phyloP scores from a whole-genome alignment of 2,888 invertebrate genomes.

The Agrochola lota region DNA sequence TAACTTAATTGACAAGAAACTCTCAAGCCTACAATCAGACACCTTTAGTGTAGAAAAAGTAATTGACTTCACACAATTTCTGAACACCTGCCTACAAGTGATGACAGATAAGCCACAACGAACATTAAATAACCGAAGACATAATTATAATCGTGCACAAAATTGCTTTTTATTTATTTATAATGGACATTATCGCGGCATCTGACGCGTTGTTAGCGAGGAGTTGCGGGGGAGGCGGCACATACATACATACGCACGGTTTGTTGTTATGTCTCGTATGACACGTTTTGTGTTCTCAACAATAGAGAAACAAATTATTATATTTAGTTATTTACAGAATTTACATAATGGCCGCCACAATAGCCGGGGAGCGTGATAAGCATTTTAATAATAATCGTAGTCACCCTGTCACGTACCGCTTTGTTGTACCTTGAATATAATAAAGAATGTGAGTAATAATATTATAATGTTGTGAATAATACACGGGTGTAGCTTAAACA shows the following conservation, averaged over 20 bases:
- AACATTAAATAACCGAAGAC: slow-evolving; percentile 51
- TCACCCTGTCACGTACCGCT: slow-evolving; percentile 53
- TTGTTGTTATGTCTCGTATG: slow-evolving; percentile 62
- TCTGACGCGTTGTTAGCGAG: slow-evolving; percentile 66
- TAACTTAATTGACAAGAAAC: not conserved
- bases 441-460: slow-evolving; percentile 47
- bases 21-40: not conserved
- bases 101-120: slow-evolving; percentile 25
- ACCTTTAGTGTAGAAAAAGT: not conserved
- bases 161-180: slow-evolving; percentile 65
- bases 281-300: slow-evolving; percentile 68
- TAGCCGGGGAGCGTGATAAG: slow-evolving; percentile 68
- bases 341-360: slow-evolving; percentile 74
- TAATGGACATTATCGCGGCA: slow-evolving; percentile 68
- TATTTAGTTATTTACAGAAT: slow-evolving; percentile 79
- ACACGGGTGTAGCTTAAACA: slow-evolving; percentile 37
- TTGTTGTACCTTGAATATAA: slow-evolving; percentile 63
- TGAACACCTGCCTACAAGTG: slow-evolving; percentile 8
- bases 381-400: slow-evolving; percentile 64
- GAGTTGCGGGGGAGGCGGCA: slow-evolving; percentile 43
- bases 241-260: slow-evolving; percentile 12
- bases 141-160: slow-evolving; percentile 31
- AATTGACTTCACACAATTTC: not conserved
- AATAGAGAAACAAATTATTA: slow-evolving; percentile 73
- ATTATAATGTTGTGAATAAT: slow-evolving; percentile 37